Percentiles rank a stretch among this genome's conserved stretches.
Evolutionary conservation across 2,797 vertebrate species (phyloP).

Genomic region (Pantherophis alleghaniensis): DNA sequence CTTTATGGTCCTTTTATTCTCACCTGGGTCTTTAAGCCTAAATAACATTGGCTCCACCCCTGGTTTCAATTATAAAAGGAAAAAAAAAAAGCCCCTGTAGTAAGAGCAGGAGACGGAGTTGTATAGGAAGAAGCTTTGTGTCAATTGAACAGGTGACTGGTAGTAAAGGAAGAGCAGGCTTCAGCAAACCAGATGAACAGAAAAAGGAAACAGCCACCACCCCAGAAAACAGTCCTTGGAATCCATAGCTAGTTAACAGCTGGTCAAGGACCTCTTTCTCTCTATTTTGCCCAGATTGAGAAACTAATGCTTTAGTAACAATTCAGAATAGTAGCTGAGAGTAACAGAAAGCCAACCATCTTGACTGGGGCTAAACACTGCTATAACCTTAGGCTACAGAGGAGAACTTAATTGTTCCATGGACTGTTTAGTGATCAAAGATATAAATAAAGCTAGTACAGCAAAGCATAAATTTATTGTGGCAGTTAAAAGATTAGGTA

Average conservation of each 20-base stretch:
- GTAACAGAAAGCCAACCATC: not conserved
- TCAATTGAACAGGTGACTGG: not conserved
- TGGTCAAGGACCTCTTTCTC: not conserved
- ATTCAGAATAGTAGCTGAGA: not conserved
- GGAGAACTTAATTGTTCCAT: not conserved
- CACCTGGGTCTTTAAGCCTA: not conserved
- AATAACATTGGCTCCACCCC: not conserved
- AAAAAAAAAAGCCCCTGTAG: no score
- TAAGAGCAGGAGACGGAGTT: not conserved
- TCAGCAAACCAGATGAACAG: not conserved
- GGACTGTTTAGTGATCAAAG: not conserved
- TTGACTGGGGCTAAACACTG: not conserved
- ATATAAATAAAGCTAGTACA: not conserved
- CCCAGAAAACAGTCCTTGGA: not conserved
- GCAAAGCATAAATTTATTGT: not conserved
- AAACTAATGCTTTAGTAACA: not conserved
- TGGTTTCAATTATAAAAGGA: not conserved
- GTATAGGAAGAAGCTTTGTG: not conserved
- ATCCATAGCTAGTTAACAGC: not conserved
- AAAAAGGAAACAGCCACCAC: not conserved
- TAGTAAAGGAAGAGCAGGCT: not conserved
- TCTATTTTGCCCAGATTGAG: not conserved
- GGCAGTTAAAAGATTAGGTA: not conserved
- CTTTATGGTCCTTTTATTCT: not conserved
- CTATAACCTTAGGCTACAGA: not conserved